Percentiles rank a stretch among this genome's conserved stretches.
Conservation (phyloP, 1,140 invertebrate genomes). For the Grapholita molesta region DNA sequence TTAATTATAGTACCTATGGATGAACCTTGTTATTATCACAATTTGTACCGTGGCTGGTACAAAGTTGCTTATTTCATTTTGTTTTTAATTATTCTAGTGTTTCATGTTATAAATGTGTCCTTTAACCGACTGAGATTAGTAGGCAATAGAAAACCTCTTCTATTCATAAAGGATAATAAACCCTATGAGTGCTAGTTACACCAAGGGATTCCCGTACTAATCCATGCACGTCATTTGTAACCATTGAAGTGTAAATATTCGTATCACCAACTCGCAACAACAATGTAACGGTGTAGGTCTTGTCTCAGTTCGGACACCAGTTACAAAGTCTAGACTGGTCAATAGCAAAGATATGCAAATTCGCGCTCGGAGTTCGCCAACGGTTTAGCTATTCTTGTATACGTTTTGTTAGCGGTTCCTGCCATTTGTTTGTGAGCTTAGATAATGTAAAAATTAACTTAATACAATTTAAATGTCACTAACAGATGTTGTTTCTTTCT, state of each 20-base stretch:
- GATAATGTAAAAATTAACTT: not conserved
- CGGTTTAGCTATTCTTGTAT: slow-evolving; percentile 27
- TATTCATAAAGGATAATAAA: not conserved
- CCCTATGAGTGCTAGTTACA: not conserved
- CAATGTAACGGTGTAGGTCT: slow-evolving; percentile 22
- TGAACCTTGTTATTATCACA: too few species aligned
- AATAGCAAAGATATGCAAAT: slow-evolving; percentile 58
- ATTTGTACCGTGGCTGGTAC: too few species aligned
- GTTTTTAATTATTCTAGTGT: too few species aligned
- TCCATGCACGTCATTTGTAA: not conserved
- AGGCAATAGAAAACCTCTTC: too few species aligned
- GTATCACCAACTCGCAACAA: slow-evolving; percentile 5
- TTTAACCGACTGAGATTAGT: too few species aligned
- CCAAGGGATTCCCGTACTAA: slow-evolving; percentile 1
- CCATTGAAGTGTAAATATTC: slow-evolving; percentile 14
- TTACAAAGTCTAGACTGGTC: slow-evolving; percentile 55
- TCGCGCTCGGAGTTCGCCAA: slow-evolving; percentile 28
- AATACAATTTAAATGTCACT: too few species aligned
- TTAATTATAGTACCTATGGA: too few species aligned
- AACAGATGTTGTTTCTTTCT: not conserved
- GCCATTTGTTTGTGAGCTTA: not conserved
- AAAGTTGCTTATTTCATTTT: too few species aligned
- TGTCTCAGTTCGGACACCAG: slow-evolving; percentile 44
- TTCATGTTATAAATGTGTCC: too few species aligned
- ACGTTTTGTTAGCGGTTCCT: not conserved